Percentiles rank a stretch among this genome's conserved stretches.
phyloP scores from a whole-genome alignment of 2,797 vertebrate genomes.

The Pachyuromys duprasi region DNA sequence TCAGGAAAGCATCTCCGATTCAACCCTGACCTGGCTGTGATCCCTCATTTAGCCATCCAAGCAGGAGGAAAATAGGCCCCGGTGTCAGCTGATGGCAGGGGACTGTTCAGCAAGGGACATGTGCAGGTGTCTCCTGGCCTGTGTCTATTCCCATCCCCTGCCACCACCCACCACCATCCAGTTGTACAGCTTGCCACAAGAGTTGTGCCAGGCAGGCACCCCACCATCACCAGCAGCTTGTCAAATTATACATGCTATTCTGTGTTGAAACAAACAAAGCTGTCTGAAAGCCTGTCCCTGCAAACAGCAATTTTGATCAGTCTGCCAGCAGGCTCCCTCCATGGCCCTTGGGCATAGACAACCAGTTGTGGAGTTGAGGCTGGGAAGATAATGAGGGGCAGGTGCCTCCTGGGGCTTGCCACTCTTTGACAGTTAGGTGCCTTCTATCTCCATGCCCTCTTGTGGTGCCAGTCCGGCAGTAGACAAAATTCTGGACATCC shows the following conservation, averaged over 20 bases:
- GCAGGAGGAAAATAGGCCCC: neutral
- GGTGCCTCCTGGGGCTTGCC: neutral
- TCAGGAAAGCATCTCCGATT: neutral
- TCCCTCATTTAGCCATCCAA: neutral
- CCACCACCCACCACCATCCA: neutral
- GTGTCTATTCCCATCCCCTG: neutral
- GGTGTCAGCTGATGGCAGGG: neutral
- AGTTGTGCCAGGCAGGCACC: neutral
- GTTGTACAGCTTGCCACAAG: neutral
- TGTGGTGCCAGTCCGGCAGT: neutral
- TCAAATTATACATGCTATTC: neutral
- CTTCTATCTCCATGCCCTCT: neutral
- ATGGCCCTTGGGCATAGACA: neutral
- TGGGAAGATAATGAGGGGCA: neutral
- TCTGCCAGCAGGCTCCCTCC: neutral
- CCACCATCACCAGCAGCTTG: neutral
- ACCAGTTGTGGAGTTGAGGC: neutral
- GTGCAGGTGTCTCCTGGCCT: fast-evolving
- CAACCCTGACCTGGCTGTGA: too few species aligned
- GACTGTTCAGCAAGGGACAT: neutral
- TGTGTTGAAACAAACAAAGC: neutral
- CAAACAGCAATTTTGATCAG: neutral
- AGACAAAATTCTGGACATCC: neutral
- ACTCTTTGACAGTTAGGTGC: neutral
- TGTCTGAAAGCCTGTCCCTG: neutral